Base-by-base conservation (phyloP, 2,888 invertebrate genomes). In the Catocala sponsa region DNA sequence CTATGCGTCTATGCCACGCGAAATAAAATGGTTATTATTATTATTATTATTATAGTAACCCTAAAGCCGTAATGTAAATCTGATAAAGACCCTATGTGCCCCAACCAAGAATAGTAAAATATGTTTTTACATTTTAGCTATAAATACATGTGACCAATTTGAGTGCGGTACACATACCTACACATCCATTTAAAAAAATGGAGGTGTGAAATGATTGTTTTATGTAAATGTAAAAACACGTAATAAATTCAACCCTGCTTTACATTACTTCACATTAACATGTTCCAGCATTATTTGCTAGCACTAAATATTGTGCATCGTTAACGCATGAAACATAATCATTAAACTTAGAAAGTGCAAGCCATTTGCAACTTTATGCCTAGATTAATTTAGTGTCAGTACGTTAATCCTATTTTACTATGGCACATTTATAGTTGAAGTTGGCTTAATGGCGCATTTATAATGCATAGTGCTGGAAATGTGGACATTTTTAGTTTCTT, bases 391-490 rank as follows among this genome's bases (percentile, higher is more conserved):
- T 52, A 62, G 47, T 33, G 59, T 55, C 25, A 48, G 15, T 44
- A 52, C 33, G 35, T 42, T 53, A 55, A 50, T 44, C 42, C 38
- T 50, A 11, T 59, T 57, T 57, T 58, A 51, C 32, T 51, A 56
- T 42, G 59, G 58, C 50, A 60, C 41, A 52, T 43, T 57, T 41
- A 58, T 65, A 55, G 57, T 63, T 44, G 55, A 48, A 57, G 55
- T 57, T 56, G 44, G 32, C 50, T 59, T 48, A 2, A 46, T 38
- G 43, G 10, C 43, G 41, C 47, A 55, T 60, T 65, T 55, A 58
- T 48, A 65, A 68, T 63, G 59, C 63, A 68, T 55, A 63, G 61
- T 53, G 59, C 44, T 53, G 60, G 44, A 59, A 65, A 62, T 51
- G 60, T 13, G 53, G 55, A 62, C 43, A 57, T 55, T 68, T 53